Base-by-base conservation (phyloP, 1,140 invertebrate species). In the Linepithema humile region DNA sequence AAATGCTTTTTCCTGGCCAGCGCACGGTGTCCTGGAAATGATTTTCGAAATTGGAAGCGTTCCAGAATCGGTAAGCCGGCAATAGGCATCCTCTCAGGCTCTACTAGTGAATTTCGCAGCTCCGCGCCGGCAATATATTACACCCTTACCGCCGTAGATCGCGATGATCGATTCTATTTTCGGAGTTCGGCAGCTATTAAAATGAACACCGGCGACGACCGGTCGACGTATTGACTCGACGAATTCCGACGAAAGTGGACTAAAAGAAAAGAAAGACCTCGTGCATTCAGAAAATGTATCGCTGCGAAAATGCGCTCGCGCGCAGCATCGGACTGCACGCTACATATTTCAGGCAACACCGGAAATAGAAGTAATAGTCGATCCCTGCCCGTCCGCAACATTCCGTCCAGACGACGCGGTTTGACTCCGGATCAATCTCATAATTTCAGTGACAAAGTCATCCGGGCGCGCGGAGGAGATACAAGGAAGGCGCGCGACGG, bases 361-460 rank as follows among this genome's bases (percentile, higher is more conserved):
- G 75, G 75, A 80, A 80, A 80, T 80, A 35, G 64, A 80, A 80
- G 15, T n/a, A 48, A 69, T 26, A 69, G 64, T 82, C 60, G 48
- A 60, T 80, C n/a, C 75, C 64, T 53, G 60, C 59, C 53, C 74
- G 60, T 75, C 15, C 82, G 82, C 83, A 45, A 82, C 65, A 62
- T 84, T 82, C 32, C 75, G 43, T 57, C 69, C 62, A 50, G 62
- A 43, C 48, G 45, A 57, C 62, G 72, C 72, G 84, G n/a, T n/a
- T 74, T 64, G 75, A 69, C 90, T 91, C 89, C 87, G 87, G 75
- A 91, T 91, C 89, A 90, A 92, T 86, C 88, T 91, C 89, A 92
- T 93, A 93, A 93, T 94, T 93, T 91, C 84, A 69, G 75, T 85
- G 78, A 87, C 86, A 83, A 87, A 87, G 82, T 77, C 88, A 59